phyloP scores from a whole-genome alignment of 2,888 invertebrate genomes.

The Eledone cirrhosa region DNA sequence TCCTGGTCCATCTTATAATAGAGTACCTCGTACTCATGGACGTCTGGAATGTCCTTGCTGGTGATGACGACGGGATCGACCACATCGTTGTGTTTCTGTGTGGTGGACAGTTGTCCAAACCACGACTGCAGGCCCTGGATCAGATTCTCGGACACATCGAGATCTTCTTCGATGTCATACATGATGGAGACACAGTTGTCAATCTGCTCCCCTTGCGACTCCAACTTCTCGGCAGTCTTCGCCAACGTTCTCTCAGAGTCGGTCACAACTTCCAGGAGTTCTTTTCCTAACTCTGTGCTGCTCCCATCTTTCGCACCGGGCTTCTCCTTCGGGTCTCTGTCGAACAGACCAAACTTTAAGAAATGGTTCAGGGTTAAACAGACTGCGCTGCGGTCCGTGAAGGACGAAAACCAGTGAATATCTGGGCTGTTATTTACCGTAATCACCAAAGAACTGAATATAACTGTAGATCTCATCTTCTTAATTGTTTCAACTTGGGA shows the following conservation, averaged over 20 bases:
- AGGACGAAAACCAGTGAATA: conserved; percentile 54
- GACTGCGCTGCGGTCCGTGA: conserved; percentile 44
- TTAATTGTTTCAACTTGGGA: conserved; percentile 43
- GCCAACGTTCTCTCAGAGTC: conserved; percentile 52
- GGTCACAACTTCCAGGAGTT: conserved; percentile 45
- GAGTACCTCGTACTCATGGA: conserved; percentile 46
- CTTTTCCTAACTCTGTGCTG: conserved; percentile 36
- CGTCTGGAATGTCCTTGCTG: conserved; percentile 44
- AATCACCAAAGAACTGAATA: conserved; percentile 50
- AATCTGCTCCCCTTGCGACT: conserved; percentile 51
- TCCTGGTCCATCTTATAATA: conserved; percentile 40
- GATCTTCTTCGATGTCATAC: conserved; percentile 53
- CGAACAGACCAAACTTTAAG: conserved; percentile 37
- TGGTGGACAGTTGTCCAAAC: conserved; percentile 51
- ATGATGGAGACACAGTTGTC: conserved; percentile 42
- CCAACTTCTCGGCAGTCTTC: conserved; percentile 45
- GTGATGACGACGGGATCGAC: conserved; percentile 45
- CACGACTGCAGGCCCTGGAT: conserved; percentile 50
- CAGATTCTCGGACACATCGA: conserved; percentile 50
- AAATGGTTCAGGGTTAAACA: conserved; percentile 49
- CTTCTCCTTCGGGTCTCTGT: background rate
- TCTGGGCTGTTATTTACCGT: conserved; percentile 35
- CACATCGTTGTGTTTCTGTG: conserved; percentile 35
- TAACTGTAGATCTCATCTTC: conserved; percentile 48
- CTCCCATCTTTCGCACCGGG: conserved; percentile 32